Evolutionary conservation across 2,113 vertebrate genomes (phyloP), one percentile per base, ranked within the genome.

Genomic region (Paramormyrops kingsleyae): DNA sequence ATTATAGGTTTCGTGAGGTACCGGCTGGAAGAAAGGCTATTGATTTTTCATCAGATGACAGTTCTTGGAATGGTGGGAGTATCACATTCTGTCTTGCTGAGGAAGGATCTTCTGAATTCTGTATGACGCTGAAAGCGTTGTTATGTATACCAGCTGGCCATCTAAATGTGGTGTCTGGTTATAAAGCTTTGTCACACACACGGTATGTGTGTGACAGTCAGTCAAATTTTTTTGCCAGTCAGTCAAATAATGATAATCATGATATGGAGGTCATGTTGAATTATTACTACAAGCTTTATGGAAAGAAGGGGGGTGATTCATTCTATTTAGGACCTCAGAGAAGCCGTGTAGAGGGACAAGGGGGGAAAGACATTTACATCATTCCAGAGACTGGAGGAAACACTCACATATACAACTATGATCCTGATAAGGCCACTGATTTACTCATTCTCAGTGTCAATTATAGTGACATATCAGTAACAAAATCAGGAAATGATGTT

Each of bases 401-500:
- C 56, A 59, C 56, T 59, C 21, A 59, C 7, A 59, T 59, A 59
- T 2, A 59, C 56, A 59, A 59, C 21, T 59, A 59, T 59, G 56
- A 24, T 59, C 21, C 56, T 8, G 56, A 59, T 59, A 59, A n/a
- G 56, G 56, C 56, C 21, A 59, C 21, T 59, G 56, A 59, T 59
- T 59, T 4, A 7, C 92, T 94, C 31, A 89, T 88, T 24, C 90
- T 94, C 42, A 90, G 89, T 19, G 92, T 88, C 3, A 0, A 90
- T 56, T 94, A 92, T 89, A 56, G 53, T 0, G 24, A 91, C 4
- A 92, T 94, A 74, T 94, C 92, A 87, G 92, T 91, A 89, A 92
- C 80, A 46, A 94, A 92, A 12, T 91, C 92, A 59, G 92, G 85
- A 59, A 6, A 90, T 0, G 50, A 94, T 52, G 86, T 10, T 42